Evolutionary conservation across 1,140 invertebrate genomes (phyloP), one percentile per base, ranked within the genome.

Genomic region (Zaprionus nigranus): DNA sequence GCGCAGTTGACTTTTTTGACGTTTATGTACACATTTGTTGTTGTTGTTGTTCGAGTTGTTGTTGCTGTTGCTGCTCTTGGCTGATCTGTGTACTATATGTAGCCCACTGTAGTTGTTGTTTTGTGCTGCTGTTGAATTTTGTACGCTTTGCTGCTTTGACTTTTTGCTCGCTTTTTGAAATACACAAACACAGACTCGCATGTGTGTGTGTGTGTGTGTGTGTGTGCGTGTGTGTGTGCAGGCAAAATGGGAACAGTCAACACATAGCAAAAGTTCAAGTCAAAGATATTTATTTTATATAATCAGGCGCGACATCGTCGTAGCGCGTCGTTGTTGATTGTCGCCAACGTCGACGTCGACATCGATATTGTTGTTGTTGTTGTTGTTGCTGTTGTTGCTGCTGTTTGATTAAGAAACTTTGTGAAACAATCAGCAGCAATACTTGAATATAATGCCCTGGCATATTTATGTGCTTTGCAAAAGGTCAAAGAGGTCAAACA

Each of bases 1-100:
- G 82, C 85, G 86, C 85, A 90, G 85, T 90, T 90, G 85, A 90
- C 85, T 90, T 90, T 90, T 90, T 90, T 90, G 85, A 90, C 85
- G 85, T 82, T 90, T 90, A 79, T 90, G 85, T 88, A 70, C 82
- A 76, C 75, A 65, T 82, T 84, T 68, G 56, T 34, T 72, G 81
- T 84, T 68, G 56, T 34, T 72, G 81, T 60, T 79, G 64, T 34
- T 57, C 54, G 43, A 49, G 17, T 49, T 49, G 43, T 49, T 49
- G 54, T 24, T 54, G 30, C 3, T 34, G 30, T 15, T 70, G 68
- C 34, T 75, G 74, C 34, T 72, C 58, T 56, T 81, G 79, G 66
- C 85, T 88, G 85, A 90, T 88, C 81, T 90, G 85, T 88, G 85
- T 84, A 81, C 85, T 88, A 78, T 87, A 81, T 79, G 75, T 80